phyloP scores from a whole-genome alignment of 2,113 vertebrate species.

The Apaloderma vittatum region DNA sequence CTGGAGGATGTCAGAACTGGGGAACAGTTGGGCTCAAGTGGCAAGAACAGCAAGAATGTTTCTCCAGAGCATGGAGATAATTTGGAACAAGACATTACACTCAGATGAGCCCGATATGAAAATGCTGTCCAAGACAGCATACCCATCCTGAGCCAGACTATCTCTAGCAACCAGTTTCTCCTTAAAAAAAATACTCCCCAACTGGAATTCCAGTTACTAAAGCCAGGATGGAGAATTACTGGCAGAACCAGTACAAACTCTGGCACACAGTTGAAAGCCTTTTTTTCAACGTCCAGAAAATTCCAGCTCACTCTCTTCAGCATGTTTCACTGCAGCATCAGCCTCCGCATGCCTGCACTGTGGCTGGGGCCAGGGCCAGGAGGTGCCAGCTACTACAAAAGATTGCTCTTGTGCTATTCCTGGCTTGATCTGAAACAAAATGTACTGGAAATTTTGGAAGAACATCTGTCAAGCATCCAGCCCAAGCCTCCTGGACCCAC shows the following conservation, averaged over 20 bases:
- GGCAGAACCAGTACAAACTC: background rate
- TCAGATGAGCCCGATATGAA: background rate
- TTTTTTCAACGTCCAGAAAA: constrained; percentile 26
- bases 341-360: background rate
- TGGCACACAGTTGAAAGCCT: background rate
- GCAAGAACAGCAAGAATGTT: background rate
- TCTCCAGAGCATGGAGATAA: background rate
- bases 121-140: background rate
- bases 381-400: constrained; percentile 48
- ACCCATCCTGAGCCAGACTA: background rate
- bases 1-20: background rate
- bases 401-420: constrained; percentile 18
- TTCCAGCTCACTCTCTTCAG: background rate
- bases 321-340: constrained; percentile 14
- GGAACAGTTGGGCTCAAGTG: background rate
- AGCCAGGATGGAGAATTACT: constrained; percentile 9
- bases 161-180: background rate
- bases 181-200: background rate
- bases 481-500: background rate
- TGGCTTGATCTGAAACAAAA: constrained; percentile 38
- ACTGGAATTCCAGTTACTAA: background rate
- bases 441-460: constrained; percentile 20
- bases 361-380: background rate
- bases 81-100: background rate
- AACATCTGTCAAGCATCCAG: constrained; percentile 33